phyloP scores from a whole-genome alignment of 2,888 invertebrate genomes.

The Habrosyne pyritoides region DNA sequence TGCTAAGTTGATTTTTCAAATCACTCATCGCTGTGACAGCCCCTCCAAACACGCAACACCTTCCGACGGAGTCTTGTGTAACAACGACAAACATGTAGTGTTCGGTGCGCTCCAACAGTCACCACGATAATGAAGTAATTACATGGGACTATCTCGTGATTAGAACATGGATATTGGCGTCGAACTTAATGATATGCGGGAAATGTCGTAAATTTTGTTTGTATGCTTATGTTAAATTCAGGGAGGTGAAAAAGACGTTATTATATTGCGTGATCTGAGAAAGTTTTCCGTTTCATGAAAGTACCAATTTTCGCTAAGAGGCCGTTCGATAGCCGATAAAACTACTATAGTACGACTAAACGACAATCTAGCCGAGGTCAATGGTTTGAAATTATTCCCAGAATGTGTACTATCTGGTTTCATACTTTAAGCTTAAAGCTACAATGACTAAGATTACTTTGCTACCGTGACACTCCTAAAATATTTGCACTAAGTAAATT shows the following conservation, averaged over 20 bases:
- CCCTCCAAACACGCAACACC: slow-evolving; percentile 22
- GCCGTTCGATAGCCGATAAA: not conserved
- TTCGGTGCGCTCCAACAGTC: slow-evolving; percentile 9
- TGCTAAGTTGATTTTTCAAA: slow-evolving; percentile 34
- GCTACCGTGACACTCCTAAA: slow-evolving; percentile 38
- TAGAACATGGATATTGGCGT: slow-evolving; percentile 1
- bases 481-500: slow-evolving; percentile 37
- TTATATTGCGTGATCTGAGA: not conserved
- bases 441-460: not conserved
- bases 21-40: slow-evolving; percentile 25
- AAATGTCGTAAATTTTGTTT: slow-evolving; percentile 10
- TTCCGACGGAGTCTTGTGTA: slow-evolving; percentile 33
- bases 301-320: not conserved
- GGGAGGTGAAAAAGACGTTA: not conserved
- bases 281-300: not conserved
- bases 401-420: slow-evolving; percentile 16
- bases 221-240: slow-evolving; percentile 1
- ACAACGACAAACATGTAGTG: slow-evolving; percentile 21
- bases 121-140: slow-evolving; percentile 4
- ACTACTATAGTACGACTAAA: not conserved
- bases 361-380: not conserved
- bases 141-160: not conserved
- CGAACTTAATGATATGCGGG: slow-evolving; percentile 7
- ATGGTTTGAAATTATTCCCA: slow-evolving; percentile 11
- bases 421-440: not conserved